A percentile compares a stretch with the other conserved stretches of the same genome.
phyloP scores from a whole-genome alignment of 2,888 invertebrate species.

The Phengaris arion region DNA sequence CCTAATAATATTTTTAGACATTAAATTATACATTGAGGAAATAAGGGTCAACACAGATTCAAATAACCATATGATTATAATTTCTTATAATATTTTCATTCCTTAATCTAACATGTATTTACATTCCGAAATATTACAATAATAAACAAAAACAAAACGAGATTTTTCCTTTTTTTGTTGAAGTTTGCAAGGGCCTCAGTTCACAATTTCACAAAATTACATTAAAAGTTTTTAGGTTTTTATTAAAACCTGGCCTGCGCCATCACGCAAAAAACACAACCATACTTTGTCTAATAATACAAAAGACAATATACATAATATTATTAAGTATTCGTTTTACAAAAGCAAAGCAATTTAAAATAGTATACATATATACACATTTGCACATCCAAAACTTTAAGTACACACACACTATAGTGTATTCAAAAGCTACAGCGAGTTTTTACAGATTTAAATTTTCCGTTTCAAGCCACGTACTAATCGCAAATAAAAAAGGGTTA shows the following conservation, averaged over 20 bases:
- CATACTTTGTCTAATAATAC: conserved; percentile 4
- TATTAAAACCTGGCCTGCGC: conserved; percentile 5
- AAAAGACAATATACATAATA: background rate
- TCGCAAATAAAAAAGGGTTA: too few species aligned
- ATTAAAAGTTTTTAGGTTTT: background rate
- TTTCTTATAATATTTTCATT: conserved; percentile 76
- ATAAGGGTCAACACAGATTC: conserved; percentile 40
- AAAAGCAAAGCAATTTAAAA: background rate
- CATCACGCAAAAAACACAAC: background rate
- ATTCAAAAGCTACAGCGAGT: too few species aligned
- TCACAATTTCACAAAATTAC: conserved; percentile 44
- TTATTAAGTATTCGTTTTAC: background rate
- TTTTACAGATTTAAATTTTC: too few species aligned
- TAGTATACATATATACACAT: background rate
- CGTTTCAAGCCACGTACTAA: too few species aligned
- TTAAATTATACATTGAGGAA: too few species aligned
- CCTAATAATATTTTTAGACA: too few species aligned
- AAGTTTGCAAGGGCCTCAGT: conserved; percentile 43
- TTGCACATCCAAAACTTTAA: too few species aligned
- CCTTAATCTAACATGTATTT: conserved; percentile 71
- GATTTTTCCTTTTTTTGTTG: conserved; percentile 58
- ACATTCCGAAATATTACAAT: conserved; percentile 70
- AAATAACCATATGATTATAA: conserved; percentile 65
- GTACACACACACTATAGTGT: background rate
- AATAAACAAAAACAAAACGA: conserved; percentile 71